Base-by-base conservation (phyloP, 2,888 invertebrate species). In the Resseliella maxima region DNA sequence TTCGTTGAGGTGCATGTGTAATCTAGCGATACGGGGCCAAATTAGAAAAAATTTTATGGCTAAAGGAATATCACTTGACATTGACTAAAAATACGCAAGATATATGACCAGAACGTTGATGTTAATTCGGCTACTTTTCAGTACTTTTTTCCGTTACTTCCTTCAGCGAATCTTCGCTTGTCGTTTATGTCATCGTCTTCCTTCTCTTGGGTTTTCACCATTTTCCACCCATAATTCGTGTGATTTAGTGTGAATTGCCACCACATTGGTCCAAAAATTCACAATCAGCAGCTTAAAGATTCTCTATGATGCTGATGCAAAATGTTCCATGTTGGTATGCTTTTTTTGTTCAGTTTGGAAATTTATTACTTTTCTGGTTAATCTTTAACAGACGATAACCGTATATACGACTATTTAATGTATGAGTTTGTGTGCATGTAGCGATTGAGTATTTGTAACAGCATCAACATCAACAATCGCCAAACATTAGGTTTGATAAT, bases 371-470 rank as follows among this genome's bases (percentile, higher is more conserved):
- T 83, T 83, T 83, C 41, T 83, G 83, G 83, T 83, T 38, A 83
- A 83, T 83, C 83, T 83, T 83, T 83, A 83, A 83, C 38, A 83
- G 83, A 83, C 83, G 83, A 83, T 83, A 83, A 83, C 36, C 83
- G 38, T 38, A 83, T 38, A 83, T 36, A 83, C 83, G 83, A 83
- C 38, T 36, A 83, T 83, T 83, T 83, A 83, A 83, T 83, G 38
- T 83, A 83, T 83, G 83, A 83, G 83, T 38, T 83, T n/a, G 83
- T 83, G 38, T 83, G 83, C 24, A 83, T 38, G 83, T 83, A n/a
- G 83, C n/a, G 83, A 36, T 83, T 83, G 38, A 38, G 83, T 83
- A 38, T 83, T 38, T 35, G 81, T 36, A 38, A n/a, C 83, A 12
- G 31, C 24, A 83, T 0, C 83, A 2, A 24, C 38, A 83, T 72